Percentiles rank a stretch among this genome's conserved stretches.
Evolutionary conservation across 2,888 invertebrate species (phyloP).

Genomic region (Sphaerophoria rueppellii): DNA sequence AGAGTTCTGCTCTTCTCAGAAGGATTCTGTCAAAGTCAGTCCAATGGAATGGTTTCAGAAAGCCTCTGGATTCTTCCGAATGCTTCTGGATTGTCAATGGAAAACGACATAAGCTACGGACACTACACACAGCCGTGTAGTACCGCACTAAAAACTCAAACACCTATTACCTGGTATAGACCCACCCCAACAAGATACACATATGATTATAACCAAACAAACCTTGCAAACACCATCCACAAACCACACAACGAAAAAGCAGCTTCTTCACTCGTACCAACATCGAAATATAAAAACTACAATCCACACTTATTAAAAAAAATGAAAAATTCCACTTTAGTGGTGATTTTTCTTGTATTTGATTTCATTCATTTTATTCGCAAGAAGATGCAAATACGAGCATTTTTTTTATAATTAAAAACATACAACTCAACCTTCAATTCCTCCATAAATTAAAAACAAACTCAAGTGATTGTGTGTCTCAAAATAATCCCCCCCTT

Average conservation of each 20-base stretch:
- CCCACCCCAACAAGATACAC: too few species aligned
- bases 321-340: conserved; percentile 33
- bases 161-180: too few species aligned
- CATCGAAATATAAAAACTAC: neutral
- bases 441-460: conserved; percentile 13
- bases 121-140: too few species aligned
- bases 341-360: conserved; percentile 61
- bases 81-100: too few species aligned
- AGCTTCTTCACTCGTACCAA: conserved; percentile 1
- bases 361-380: conserved; percentile 63
- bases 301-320: neutral
- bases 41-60: too few species aligned
- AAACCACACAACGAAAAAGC: neutral
- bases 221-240: neutral
- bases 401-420: conserved; percentile 56
- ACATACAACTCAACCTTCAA: conserved; percentile 50
- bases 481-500: conserved; percentile 1
- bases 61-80: too few species aligned
- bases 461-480: conserved; percentile 24
- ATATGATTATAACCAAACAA: neutral
- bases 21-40: too few species aligned
- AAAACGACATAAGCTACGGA: too few species aligned
- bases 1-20: too few species aligned
- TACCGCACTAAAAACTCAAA: too few species aligned
- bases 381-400: conserved; percentile 69